Conservation (phyloP, 2,888 invertebrate species). For the Chalcosyrphus nemorum region DNA sequence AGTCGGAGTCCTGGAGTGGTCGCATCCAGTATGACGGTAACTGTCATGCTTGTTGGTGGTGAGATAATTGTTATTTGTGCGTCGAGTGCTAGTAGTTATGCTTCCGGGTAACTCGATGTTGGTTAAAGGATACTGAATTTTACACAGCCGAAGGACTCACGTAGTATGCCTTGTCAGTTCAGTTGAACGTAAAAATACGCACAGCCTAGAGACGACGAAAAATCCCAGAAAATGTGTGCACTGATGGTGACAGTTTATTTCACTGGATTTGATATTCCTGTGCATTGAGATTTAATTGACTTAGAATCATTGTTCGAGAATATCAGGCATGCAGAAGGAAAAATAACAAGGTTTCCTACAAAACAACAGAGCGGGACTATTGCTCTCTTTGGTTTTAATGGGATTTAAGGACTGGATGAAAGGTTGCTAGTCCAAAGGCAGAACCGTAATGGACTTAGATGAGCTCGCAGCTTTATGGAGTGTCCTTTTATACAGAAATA, state of each 20-base stretch:
- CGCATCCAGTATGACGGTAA: background rate
- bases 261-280: background rate
- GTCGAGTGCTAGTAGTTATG: background rate
- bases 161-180: constrained; percentile 3
- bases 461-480: too few relatives aligned
- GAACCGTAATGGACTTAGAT: too few relatives aligned
- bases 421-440: too few relatives aligned
- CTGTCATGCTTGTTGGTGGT: constrained; percentile 26
- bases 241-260: constrained; percentile 19
- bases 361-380: too few relatives aligned
- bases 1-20: constrained; percentile 10
- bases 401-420: too few relatives aligned
- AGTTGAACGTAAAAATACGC: background rate
- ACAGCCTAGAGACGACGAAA: background rate
- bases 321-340: background rate
- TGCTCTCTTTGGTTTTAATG: too few relatives aligned
- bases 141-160: background rate
- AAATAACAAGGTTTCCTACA: too few relatives aligned
- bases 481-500: too few relatives aligned
- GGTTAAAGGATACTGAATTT: background rate
- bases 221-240: background rate
- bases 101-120: background rate
- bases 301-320: background rate
- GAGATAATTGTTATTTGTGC: constrained; percentile 4
- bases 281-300: background rate